Evolutionary conservation across 1,140 invertebrate species (phyloP).

Genomic region (Pseudachorutes palmiensis): DNA sequence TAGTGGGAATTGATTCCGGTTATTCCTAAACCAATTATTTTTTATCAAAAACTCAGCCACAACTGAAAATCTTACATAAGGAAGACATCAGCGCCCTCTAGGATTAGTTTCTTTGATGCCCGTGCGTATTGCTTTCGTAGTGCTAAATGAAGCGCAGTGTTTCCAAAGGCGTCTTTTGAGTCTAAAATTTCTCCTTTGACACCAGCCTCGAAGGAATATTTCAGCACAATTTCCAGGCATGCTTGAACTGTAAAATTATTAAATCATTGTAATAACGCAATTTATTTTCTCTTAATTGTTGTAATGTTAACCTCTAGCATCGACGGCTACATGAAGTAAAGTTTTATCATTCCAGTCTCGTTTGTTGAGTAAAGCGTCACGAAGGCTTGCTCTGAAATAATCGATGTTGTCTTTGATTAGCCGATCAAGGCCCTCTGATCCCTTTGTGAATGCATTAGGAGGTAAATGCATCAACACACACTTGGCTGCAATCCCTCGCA

Average conservation of each 20-base stretch:
- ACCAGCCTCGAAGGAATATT: neutral
- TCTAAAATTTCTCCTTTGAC: neutral
- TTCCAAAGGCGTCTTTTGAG: neutral
- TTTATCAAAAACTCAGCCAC: neutral
- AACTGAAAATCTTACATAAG: neutral
- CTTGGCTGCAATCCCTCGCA: neutral
- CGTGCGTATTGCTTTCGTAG: neutral
- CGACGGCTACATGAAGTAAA: neutral
- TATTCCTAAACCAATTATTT: neutral
- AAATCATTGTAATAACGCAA: neutral
- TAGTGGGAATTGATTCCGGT: neutral
- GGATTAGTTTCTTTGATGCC: neutral
- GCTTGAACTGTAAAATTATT: neutral
- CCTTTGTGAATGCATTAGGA: neutral
- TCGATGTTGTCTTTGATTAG: neutral
- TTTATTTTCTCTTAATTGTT: neutral
- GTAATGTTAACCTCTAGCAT: neutral
- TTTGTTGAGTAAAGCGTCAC: neutral
- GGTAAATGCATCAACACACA: neutral
- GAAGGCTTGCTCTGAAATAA: neutral
- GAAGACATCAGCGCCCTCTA: neutral
- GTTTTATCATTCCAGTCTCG: neutral
- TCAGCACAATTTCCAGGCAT: neutral
- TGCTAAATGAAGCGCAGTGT: neutral
- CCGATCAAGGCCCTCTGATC: neutral